Evolutionary conservation across 2,888 invertebrate genomes (phyloP), one percentile per base, ranked within the genome.

Genomic region (Polydesmus complanatus): DNA sequence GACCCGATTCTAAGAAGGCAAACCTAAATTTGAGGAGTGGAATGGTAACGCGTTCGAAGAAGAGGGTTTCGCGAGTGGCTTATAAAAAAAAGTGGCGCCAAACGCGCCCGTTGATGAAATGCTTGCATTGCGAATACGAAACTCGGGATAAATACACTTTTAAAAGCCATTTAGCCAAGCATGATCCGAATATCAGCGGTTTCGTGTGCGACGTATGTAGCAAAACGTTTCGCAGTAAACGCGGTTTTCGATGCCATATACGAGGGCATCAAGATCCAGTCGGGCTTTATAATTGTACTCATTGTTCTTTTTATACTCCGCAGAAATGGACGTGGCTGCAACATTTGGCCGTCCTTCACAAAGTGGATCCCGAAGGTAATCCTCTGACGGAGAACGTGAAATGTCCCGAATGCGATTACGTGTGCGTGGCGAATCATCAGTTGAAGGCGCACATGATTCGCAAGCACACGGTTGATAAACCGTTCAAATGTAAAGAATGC

Each of bases 331-430:
- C 67, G 61, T 65, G 69, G 25, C 57, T 62, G 18, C 68, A 68
- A 51, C 70, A 70, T 60, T 53, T 68, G 26, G 68, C 68, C 8
- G 65, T 67, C 27, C 65, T 66, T 18, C 70, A 70, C 56, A 62
- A 65, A 14, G 67, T 67, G 48, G 64, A 66, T 25, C 53, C 66
- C 14, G 62, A 65, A n/a, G 70, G 70, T 1, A 62, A 62, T n/a
- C 54, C 62, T 1, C 64, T 68, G 22, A 56, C 60, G 2, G 62
- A 66, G 47, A 48, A 59, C n/a, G 62, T 67, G 27, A 27, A 57
- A 3, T 61, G 61, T 27, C 5, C 22, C 19, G 48, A 60, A 11
- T 61, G 61, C 48, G 47, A 51, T 19, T 60, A 49, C 59, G 63
- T 60, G 25, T 67, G 67, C 48, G 64, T 68, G 19, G 66, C 67